phyloP scores from a whole-genome alignment of 2,113 vertebrate genomes.

The Antigone vipio region DNA sequence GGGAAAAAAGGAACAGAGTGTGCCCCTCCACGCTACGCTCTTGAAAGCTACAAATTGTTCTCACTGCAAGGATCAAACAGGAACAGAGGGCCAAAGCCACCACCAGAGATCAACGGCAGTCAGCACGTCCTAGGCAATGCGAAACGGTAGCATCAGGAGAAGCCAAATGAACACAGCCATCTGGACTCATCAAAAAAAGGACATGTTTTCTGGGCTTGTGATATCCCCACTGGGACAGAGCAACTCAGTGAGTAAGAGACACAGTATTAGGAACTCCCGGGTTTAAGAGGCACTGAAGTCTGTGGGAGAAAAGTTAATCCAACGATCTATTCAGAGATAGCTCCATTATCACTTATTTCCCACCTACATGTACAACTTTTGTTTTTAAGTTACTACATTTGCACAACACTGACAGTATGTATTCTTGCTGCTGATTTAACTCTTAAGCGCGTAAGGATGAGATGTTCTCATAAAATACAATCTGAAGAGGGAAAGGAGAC shows the following conservation, averaged over 20 bases:
- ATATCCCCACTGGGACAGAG: background rate
- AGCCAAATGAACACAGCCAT: background rate
- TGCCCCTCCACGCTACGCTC: background rate
- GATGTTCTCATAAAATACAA: background rate
- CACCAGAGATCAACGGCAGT: accelerated
- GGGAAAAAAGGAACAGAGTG: background rate
- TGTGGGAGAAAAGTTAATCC: background rate
- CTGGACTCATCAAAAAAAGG: background rate
- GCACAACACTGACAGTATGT: background rate
- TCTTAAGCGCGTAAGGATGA: background rate
- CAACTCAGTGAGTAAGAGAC: background rate
- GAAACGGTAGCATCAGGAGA: background rate
- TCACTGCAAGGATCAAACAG: background rate
- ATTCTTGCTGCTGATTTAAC: background rate
- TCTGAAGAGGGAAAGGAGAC: background rate
- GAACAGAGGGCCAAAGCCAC: background rate
- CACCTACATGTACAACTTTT: background rate
- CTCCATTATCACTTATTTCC: background rate
- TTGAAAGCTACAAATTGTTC: background rate
- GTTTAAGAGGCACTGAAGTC: background rate
- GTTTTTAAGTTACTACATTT: background rate
- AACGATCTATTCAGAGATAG: background rate
- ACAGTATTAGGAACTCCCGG: accelerated
- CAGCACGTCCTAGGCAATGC: accelerated
- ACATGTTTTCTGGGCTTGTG: background rate